These are phyloP conservation scores for Notodonta ziczac DNA, from an alignment of 2,888 invertebrate genomes.

Conservation along the genomic window DNA sequence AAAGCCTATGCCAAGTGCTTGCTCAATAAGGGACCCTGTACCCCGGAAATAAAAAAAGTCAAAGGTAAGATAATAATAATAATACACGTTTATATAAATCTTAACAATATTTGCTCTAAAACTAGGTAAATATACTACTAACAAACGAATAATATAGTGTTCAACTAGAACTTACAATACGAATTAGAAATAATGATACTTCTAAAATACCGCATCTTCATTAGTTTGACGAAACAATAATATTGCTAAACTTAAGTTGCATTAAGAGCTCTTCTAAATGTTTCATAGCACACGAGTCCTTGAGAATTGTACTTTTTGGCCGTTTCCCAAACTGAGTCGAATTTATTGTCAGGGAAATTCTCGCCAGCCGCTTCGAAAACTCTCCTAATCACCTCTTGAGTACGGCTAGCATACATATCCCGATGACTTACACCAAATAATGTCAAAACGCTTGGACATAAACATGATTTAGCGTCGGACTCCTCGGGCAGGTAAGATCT, in stretches of 20 bases:
- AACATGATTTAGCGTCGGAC: constrained; percentile 43
- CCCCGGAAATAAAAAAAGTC: constrained; percentile 88
- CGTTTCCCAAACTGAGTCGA: constrained; percentile 68
- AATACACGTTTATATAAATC: constrained; percentile 1
- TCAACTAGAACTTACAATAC: constrained; percentile 12
- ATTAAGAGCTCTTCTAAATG: constrained; percentile 7
- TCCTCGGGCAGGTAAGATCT: constrained; percentile 46
- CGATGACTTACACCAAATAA: constrained; percentile 45
- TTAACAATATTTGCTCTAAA: constrained; percentile 11
- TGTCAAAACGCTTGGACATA: constrained; percentile 48
- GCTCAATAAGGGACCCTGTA: constrained; percentile 87
- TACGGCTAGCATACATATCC: constrained; percentile 48
- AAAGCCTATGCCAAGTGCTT: constrained; percentile 88
- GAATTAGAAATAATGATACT: constrained; percentile 6
- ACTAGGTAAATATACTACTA: constrained; percentile 9
- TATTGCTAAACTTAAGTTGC: background rate
- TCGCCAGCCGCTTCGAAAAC: constrained; percentile 72
- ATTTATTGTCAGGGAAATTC: constrained; percentile 62
- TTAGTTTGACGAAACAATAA: background rate
- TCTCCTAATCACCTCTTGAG: constrained; percentile 46
- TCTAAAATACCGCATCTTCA: background rate
- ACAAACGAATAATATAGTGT: constrained; percentile 8
- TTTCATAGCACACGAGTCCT: constrained; percentile 66
- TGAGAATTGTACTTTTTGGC: constrained; percentile 66
- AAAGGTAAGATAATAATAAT: constrained; percentile 82